Evolutionary conservation across 1,140 invertebrate species (phyloP).

Genomic region (Drosophila varians): DNA sequence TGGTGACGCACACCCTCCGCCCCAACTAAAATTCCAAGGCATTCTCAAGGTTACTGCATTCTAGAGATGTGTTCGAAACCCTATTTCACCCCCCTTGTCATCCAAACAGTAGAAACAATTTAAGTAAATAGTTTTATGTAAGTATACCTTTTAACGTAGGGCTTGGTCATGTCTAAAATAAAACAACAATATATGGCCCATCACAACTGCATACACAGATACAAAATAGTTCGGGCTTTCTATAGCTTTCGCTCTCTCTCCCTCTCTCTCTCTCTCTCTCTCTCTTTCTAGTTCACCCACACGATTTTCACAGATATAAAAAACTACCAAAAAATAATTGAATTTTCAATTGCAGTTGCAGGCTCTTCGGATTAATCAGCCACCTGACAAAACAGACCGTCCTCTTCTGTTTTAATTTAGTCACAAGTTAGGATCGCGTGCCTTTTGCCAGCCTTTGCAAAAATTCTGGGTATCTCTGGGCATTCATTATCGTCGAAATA

Average conservation of each 20-base stretch:
- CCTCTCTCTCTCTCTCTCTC: constrained; percentile 8
- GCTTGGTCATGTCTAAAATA: background rate
- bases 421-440: constrained; percentile 20
- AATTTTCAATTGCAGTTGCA: constrained; percentile 39
- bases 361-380: constrained; percentile 19
- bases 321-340: constrained; percentile 48
- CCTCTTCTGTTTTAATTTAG: constrained; percentile 1
- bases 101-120: background rate
- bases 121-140: background rate
- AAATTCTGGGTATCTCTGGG: constrained; percentile 2
- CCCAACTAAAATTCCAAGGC: constrained; percentile 68
- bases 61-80: background rate
- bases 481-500: constrained; percentile 26
- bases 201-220: constrained; percentile 28
- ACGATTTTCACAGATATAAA: constrained; percentile 41
- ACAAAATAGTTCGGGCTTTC: constrained; percentile 9
- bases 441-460: constrained; percentile 5
- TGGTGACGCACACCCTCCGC: constrained; percentile 42
- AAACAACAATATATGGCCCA: background rate
- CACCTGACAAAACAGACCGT: constrained; percentile 26
- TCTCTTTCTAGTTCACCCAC: constrained; percentile 1
- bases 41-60: constrained; percentile 66
- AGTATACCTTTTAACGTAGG: background rate
- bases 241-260: background rate
- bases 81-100: background rate